Conservation (phyloP, 1,140 invertebrate genomes). For the Apis cerana region DNA sequence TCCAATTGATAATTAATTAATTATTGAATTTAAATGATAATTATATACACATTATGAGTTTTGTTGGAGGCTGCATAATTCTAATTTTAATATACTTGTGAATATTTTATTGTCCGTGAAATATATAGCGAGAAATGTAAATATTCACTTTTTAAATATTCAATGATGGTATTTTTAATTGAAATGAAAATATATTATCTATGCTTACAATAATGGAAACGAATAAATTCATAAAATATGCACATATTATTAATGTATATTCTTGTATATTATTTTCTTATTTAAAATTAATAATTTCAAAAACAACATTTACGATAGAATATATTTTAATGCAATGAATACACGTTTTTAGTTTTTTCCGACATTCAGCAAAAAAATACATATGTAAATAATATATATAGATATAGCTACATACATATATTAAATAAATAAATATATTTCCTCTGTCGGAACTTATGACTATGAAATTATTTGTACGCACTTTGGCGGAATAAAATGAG, state of each 20-base stretch:
- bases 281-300: neutral
- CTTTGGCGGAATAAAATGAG: slow-evolving; percentile 36
- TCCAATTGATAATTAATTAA: neutral
- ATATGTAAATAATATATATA: slow-evolving; percentile 41
- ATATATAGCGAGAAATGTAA: neutral
- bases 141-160: neutral
- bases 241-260: no score
- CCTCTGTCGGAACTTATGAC: slow-evolving; percentile 12
- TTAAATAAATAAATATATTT: slow-evolving; percentile 49
- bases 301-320: slow-evolving; percentile 37
- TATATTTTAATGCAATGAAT: slow-evolving; percentile 39
- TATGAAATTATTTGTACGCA: slow-evolving; percentile 39
- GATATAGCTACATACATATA: slow-evolving; percentile 37
- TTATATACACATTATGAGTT: neutral
- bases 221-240: neutral
- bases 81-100: neutral
- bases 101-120: neutral
- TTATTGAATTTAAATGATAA: neutral
- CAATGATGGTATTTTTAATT: neutral
- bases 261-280: neutral
- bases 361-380: slow-evolving; percentile 28
- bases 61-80: neutral
- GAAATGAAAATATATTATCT: neutral
- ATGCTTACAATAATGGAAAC: neutral
- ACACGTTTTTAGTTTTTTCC: slow-evolving; percentile 26